Percentiles rank a stretch among this genome's conserved stretches.
Conservation (phyloP, 2,888 invertebrate genomes). For the Carabus problematicus region DNA sequence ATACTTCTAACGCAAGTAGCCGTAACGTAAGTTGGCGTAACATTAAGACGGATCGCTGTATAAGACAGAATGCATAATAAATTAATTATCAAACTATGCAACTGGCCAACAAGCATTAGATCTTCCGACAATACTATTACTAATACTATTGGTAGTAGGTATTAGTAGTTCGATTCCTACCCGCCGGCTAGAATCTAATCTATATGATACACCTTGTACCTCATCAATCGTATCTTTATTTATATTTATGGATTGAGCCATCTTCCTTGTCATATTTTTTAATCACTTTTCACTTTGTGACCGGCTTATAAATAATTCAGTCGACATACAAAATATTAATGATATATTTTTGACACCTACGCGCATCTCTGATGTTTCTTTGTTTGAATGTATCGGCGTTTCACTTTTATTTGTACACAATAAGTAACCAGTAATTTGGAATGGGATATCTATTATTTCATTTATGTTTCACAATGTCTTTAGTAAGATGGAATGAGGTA, state of each 20-base stretch:
- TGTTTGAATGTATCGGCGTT: not conserved
- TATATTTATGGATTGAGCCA: constrained; percentile 33
- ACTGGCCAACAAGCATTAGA: not conserved
- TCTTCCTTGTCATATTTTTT: constrained; percentile 31
- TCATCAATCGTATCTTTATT: constrained; percentile 24
- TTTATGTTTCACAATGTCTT: too few species aligned
- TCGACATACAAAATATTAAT: constrained; percentile 24
- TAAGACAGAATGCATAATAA: not conserved
- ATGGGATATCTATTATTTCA: too few species aligned
- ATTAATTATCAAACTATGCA: constrained; percentile 11
- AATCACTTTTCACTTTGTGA: constrained; percentile 30
- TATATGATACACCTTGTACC: constrained; percentile 17
- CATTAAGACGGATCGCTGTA: constrained; percentile 2
- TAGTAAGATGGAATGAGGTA: too few species aligned
- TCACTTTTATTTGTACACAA: too few species aligned
- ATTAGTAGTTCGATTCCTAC: not conserved
- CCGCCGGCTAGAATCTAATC: constrained; percentile 15
- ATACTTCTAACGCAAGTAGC: not conserved
- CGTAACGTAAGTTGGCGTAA: constrained; percentile 1
- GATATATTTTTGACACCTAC: constrained; percentile 30
- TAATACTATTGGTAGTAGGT: too few species aligned
- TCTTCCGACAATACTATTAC: too few species aligned
- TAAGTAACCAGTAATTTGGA: too few species aligned
- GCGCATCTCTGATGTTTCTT: not conserved
- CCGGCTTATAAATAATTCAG: constrained; percentile 22